Evolutionary conservation across 2,888 invertebrate species (phyloP).

Genomic region (Eubasilissa splendida): DNA sequence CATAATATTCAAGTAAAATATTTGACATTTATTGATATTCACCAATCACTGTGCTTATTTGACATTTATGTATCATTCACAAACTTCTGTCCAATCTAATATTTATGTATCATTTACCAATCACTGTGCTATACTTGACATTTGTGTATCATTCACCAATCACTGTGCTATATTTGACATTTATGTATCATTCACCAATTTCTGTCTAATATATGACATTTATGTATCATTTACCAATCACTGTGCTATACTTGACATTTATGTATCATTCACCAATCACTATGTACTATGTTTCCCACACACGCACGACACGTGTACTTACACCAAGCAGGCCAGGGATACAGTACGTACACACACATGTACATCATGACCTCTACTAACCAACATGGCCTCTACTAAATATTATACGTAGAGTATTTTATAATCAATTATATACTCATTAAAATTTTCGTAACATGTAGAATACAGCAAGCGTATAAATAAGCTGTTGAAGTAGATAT

Average conservation of each 20-base stretch:
- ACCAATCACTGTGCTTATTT: no score
- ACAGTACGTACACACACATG: slow-evolving; percentile 48
- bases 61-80: not conserved
- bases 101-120: not conserved
- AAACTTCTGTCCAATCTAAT: not conserved
- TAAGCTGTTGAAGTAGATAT: not conserved
- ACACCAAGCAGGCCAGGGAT: slow-evolving; percentile 49
- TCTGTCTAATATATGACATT: not conserved
- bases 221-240: slow-evolving; percentile 4
- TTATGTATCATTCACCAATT: not conserved
- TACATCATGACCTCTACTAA: slow-evolving; percentile 35
- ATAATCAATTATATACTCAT: slow-evolving; percentile 27
- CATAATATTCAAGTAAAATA: no score
- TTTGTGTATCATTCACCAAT: not conserved
- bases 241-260: slow-evolving; percentile 3
- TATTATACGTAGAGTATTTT: slow-evolving; percentile 42
- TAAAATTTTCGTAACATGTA: slow-evolving; percentile 9
- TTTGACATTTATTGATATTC: no score
- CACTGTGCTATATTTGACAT: not conserved
- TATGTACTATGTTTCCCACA: slow-evolving; percentile 30
- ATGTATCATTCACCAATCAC: slow-evolving; percentile 26
- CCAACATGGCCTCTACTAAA: slow-evolving; percentile 44
- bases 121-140: not conserved
- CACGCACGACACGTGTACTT: slow-evolving; percentile 36
- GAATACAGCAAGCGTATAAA: not conserved